phyloP scores from a whole-genome alignment of 1,140 invertebrate genomes.

The Triops longicaudatus region DNA sequence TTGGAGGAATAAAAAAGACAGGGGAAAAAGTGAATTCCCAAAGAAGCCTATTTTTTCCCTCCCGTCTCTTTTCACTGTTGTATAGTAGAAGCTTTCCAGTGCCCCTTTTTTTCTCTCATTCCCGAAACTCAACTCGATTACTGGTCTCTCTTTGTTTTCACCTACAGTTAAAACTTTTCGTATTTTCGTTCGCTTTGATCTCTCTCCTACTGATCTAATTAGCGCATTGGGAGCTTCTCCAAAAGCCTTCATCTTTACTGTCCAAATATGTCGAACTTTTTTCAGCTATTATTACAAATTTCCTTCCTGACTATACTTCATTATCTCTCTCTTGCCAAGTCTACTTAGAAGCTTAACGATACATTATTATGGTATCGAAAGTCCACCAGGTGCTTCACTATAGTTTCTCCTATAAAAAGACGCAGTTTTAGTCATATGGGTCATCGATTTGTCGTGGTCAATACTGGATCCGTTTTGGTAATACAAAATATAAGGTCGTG shows the following conservation, averaged over 20 bases:
- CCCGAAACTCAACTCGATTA: no score
- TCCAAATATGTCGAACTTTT: background rate
- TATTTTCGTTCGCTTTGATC: background rate
- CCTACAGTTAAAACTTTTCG: background rate
- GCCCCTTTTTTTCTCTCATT: no score
- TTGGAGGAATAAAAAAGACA: background rate
- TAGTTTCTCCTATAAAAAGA: background rate
- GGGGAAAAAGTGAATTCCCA: no score
- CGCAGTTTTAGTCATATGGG: background rate
- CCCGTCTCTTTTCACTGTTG: no score
- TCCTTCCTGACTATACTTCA: background rate
- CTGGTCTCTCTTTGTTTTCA: background rate
- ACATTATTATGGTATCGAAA: background rate
- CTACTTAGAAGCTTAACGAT: background rate
- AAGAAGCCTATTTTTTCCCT: no score
- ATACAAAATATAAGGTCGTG: background rate
- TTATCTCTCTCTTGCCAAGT: background rate
- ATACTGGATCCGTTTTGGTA: background rate
- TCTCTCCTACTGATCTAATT: background rate
- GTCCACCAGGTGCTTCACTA: background rate
- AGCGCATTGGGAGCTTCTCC: no score
- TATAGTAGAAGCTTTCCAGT: no score
- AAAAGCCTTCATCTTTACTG: background rate
- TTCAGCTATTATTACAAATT: background rate
- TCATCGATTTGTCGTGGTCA: slow-evolving; percentile 14